Percentiles rank a stretch among this genome's conserved stretches.
phyloP scores from a whole-genome alignment of 2,113 vertebrate genomes.

The Marcusenius ussheri region DNA sequence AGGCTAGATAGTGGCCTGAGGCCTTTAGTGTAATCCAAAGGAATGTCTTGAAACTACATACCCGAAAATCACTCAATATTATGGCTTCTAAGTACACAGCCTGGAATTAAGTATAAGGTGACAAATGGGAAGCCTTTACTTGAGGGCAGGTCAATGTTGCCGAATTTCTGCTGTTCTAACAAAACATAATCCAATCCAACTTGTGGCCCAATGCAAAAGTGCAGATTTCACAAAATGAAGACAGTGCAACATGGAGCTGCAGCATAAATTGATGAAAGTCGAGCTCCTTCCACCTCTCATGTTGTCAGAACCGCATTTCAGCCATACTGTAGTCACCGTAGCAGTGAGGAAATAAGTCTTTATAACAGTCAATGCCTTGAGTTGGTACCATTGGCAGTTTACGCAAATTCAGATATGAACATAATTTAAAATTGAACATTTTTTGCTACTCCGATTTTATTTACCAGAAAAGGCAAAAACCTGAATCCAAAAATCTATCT shows the following conservation, averaged over 20 bases:
- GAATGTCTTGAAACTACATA: background rate
- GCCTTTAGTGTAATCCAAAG: background rate
- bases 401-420: background rate
- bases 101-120: background rate
- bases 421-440: background rate
- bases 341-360: background rate
- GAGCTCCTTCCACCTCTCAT: background rate
- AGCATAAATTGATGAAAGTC: background rate
- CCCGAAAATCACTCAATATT: background rate
- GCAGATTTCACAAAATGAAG: background rate
- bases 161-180: background rate
- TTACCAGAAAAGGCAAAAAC: background rate
- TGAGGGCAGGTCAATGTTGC: background rate
- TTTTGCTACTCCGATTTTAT: background rate
- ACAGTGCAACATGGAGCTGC: background rate
- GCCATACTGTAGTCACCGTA: background rate
- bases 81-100: background rate
- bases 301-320: background rate
- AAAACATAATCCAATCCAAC: background rate
- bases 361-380: background rate
- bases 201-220: background rate
- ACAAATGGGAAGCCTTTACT: background rate
- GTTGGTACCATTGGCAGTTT: background rate
- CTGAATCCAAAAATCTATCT: background rate
- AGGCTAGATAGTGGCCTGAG: background rate